Conservation (phyloP, 2,113 vertebrate species). For the Brachyistius frenatus region DNA sequence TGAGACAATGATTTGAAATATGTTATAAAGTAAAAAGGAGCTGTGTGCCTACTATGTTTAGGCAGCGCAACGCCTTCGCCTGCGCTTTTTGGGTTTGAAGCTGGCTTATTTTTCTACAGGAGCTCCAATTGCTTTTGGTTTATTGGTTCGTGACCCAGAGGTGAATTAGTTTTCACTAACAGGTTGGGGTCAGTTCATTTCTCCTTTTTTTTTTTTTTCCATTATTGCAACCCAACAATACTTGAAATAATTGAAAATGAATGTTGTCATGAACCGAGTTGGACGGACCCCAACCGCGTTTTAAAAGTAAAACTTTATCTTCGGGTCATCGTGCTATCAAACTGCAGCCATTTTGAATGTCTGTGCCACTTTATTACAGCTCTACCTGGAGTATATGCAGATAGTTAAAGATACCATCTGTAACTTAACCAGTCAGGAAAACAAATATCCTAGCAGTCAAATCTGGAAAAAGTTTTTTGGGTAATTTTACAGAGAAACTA, state of each 20-base stretch:
- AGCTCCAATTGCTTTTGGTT: constrained; percentile 35
- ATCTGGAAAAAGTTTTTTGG: too few species aligned
- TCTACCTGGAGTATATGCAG: too few species aligned
- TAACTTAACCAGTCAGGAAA: too few species aligned
- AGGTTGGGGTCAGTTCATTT: constrained; percentile 36
- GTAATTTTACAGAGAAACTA: too few species aligned
- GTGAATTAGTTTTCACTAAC: not conserved
- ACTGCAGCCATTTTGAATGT: constrained; percentile 44
- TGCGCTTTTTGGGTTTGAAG: constrained; percentile 71
- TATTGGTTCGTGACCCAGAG: not conserved
- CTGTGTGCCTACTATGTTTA: constrained; percentile 73
- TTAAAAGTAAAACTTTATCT: not conserved
- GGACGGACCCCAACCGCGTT: constrained; percentile 26
- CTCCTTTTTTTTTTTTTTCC: constrained; percentile 2
- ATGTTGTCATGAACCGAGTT: not conserved
- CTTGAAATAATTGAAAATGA: constrained; percentile 33
- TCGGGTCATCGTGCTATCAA: not conserved
- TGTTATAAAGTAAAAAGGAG: constrained; percentile 46
- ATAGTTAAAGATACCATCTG: too few species aligned
- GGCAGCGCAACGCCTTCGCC: constrained; percentile 69
- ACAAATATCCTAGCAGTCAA: too few species aligned
- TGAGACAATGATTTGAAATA: constrained; percentile 66
- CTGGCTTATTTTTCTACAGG: constrained; percentile 73
- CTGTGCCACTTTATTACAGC: not conserved
- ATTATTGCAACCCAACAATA: not conserved